phyloP scores from a whole-genome alignment of 2,113 vertebrate species.

The Brienomyrus brachyistius region DNA sequence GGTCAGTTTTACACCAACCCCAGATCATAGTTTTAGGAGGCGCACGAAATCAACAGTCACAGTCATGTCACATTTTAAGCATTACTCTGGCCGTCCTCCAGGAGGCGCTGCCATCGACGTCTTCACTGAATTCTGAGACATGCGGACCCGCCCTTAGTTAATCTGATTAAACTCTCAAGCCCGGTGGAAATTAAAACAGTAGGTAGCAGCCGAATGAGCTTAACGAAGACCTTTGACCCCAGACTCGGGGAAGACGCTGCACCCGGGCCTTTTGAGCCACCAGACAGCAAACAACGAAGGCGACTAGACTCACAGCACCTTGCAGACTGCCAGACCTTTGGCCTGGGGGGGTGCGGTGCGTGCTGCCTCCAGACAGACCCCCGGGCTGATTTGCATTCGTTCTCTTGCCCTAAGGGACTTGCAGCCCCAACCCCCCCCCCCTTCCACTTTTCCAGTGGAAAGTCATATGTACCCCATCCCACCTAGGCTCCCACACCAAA shows the following conservation, averaged over 20 bases:
- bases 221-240: constrained; percentile 24
- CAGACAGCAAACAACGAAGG: neutral
- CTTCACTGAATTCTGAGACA: neutral
- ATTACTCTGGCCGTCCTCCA: neutral
- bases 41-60: neutral
- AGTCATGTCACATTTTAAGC: neutral
- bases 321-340: constrained; percentile 1
- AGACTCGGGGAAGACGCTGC: constrained; percentile 18
- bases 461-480: constrained; percentile 11
- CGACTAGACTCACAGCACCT: neutral
- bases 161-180: neutral
- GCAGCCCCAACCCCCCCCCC: neutral
- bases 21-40: neutral
- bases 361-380: constrained; percentile 24
- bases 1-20: neutral
- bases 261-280: neutral
- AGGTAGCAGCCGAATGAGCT: constrained; percentile 16
- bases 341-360: constrained; percentile 10
- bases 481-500: constrained; percentile 14
- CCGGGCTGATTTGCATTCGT: constrained; percentile 24
- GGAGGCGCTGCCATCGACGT: neutral
- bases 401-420: constrained; percentile 19
- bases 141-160: neutral
- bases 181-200: neutral
- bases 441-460: neutral